Percentiles rank a stretch among this genome's conserved stretches.
Evolutionary conservation across 2,797 vertebrate species (phyloP).

Genomic region (Coregonus suidteri): DNA sequence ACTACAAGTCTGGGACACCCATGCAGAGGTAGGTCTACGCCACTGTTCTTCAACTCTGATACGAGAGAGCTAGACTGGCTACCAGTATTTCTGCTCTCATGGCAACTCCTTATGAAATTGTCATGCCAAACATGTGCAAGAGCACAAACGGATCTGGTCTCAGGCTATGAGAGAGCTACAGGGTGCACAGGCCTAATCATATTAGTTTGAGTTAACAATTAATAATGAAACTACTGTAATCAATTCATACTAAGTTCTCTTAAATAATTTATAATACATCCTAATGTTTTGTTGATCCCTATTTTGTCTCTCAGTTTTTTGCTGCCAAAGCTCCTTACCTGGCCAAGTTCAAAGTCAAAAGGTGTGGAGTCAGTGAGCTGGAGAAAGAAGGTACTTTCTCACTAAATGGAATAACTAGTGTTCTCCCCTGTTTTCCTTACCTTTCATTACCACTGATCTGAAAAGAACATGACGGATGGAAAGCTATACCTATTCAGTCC

Average conservation of each 20-base stretch:
- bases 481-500: no score
- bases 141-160: not conserved
- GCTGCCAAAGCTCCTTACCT: slow-evolving; percentile 96
- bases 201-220: not conserved
- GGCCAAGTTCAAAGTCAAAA: slow-evolving; percentile 93
- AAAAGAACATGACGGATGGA: no score
- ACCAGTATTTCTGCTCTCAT: not conserved
- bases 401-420: not conserved
- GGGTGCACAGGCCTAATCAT: not conserved
- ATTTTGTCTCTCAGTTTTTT: slow-evolving; percentile 58
- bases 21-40: slow-evolving; percentile 86
- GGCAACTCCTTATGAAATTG: not conserved
- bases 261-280: not conserved
- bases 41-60: not conserved
- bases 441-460: no score
- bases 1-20: slow-evolving; percentile 95
- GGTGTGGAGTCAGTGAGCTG: slow-evolving; percentile 93
- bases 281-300: not conserved
- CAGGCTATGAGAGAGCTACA: no score
- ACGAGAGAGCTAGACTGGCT: no score
- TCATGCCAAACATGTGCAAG: not conserved
- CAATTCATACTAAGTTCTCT: not conserved
- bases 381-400: slow-evolving; percentile 89
- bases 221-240: not conserved
- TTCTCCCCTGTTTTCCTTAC: not conserved